Evolutionary conservation across 2,113 vertebrate species (phyloP).

Genomic region (Sprattus sprattus): DNA sequence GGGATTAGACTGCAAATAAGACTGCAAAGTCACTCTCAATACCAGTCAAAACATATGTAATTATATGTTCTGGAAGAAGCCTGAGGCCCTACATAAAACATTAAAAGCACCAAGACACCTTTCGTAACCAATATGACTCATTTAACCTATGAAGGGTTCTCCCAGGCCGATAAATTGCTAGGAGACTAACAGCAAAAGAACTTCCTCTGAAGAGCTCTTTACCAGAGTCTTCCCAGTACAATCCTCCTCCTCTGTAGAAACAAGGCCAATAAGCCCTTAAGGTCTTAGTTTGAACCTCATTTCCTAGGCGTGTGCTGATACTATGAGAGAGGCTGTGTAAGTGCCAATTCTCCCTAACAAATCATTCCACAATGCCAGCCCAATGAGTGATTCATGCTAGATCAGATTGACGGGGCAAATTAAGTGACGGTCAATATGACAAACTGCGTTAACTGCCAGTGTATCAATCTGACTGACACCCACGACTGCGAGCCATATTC

Average conservation of each 20-base stretch:
- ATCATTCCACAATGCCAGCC: neutral
- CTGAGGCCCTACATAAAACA: neutral
- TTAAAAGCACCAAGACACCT: neutral
- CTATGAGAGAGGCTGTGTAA: neutral
- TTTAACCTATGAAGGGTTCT: neutral
- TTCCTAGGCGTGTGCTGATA: neutral
- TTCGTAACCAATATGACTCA: neutral
- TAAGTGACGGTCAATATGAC: conserved; percentile 13
- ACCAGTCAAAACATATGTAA: neutral
- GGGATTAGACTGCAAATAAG: neutral
- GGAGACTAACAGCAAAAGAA: neutral
- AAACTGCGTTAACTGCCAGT: neutral
- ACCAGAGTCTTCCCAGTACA: neutral
- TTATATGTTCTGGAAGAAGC: neutral
- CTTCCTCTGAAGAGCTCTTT: neutral
- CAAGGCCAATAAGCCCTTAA: neutral
- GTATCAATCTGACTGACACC: conserved; percentile 12
- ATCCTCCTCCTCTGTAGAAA: neutral
- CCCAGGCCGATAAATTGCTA: neutral
- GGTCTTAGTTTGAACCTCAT: neutral
- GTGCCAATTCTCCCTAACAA: neutral
- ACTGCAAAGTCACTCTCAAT: neutral
- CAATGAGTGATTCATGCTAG: conserved; percentile 12
- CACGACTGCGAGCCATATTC: neutral
- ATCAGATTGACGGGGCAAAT: conserved; percentile 15